Conservation (phyloP, 2,113 vertebrate genomes). For the Sitta europaea region DNA sequence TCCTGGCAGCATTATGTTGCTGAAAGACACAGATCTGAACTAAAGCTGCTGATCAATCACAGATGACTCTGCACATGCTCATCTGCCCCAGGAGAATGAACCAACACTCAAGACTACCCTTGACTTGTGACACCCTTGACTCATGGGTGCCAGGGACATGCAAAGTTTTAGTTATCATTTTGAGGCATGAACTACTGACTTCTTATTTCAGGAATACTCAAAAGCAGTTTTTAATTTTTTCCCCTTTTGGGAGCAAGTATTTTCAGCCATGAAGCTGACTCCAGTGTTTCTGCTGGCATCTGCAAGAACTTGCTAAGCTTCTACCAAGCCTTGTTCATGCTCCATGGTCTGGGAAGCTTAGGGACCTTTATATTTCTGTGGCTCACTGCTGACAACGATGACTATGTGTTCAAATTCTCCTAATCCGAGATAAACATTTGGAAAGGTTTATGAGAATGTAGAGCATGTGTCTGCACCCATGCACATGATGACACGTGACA, state of each 20-base stretch:
- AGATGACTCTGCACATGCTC: background rate
- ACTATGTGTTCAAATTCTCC: background rate
- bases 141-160: accelerated
- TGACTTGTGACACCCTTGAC: background rate
- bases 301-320: background rate
- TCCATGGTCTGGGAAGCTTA: background rate
- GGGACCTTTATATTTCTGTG: background rate
- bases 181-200: background rate
- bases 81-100: background rate
- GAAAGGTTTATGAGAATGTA: background rate
- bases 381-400: background rate
- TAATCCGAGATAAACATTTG: background rate
- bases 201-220: background rate
- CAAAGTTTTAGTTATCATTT: background rate
- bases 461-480: background rate
- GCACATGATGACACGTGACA: background rate
- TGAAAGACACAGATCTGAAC: background rate
- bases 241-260: background rate
- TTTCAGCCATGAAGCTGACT: background rate
- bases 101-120: background rate
- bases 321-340: background rate
- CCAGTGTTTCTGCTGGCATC: background rate
- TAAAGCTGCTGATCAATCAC: background rate
- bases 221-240: background rate
- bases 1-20: background rate